phyloP scores from a whole-genome alignment of 2,797 vertebrate genomes.

The Trematomus bernacchii region DNA sequence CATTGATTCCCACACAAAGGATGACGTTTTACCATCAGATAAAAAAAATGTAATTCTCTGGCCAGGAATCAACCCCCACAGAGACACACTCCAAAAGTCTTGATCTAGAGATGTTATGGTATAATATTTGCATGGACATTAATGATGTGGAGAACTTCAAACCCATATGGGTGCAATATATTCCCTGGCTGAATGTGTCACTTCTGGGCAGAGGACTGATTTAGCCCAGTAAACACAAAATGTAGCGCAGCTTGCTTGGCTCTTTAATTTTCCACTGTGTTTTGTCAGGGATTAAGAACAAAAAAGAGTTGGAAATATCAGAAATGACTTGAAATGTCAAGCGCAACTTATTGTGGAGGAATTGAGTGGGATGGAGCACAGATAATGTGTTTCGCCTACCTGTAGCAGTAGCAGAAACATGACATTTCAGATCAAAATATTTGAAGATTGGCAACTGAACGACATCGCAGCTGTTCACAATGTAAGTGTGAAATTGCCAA shows the following conservation, averaged over 20 bases:
- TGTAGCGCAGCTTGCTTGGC: conserved; percentile 24
- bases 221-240: conserved; percentile 42
- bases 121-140: conserved; percentile 43
- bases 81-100: conserved; percentile 10
- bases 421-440: conserved; percentile 13
- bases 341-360: conserved; percentile 1
- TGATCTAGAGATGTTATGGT: conserved; percentile 16
- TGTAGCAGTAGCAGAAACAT: conserved; percentile 19
- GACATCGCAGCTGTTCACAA: conserved; percentile 56
- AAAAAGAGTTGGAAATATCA: conserved; percentile 41
- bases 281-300: conserved; percentile 8
- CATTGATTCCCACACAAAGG: conserved; percentile 37
- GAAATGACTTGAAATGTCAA: conserved; percentile 7
- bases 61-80: conserved; percentile 21
- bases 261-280: conserved; percentile 48
- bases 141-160: conserved; percentile 44
- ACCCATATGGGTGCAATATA: conserved; percentile 64
- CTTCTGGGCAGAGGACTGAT: conserved; percentile 55
- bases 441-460: conserved; percentile 25
- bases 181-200: conserved; percentile 51
- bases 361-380: conserved; percentile 2
- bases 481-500: conserved; percentile 49
- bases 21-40: conserved; percentile 14
- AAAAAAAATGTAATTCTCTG: too few relatives aligned
- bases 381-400: conserved; percentile 5